phyloP scores from a whole-genome alignment of 2,888 invertebrate genomes.

The Synergus laeviventris region DNA sequence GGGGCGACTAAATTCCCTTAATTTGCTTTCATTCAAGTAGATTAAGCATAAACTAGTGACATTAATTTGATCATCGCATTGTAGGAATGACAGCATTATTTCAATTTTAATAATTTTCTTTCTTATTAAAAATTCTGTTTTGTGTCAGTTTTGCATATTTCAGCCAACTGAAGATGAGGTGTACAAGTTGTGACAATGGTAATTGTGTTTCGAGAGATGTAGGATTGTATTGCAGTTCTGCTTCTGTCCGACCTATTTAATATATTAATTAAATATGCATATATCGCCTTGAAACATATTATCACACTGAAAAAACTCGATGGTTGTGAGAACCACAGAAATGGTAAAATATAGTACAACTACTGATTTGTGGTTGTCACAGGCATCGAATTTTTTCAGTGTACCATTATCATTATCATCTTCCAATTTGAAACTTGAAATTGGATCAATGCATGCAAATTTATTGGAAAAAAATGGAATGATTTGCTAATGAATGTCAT shows the following conservation, averaged over 20 bases:
- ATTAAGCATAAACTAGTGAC: not conserved
- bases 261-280: conserved; percentile 17
- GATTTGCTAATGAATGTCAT: not conserved
- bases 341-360: too few species aligned
- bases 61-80: too few species aligned
- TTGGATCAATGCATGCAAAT: too few species aligned
- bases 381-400: too few species aligned
- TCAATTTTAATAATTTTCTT: too few species aligned
- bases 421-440: too few species aligned
- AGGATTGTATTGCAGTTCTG: not conserved
- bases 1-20: not conserved
- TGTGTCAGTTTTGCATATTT: conserved; percentile 7
- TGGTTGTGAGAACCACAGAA: too few species aligned
- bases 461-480: not conserved
- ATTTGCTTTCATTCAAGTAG: not conserved
- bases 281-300: too few species aligned
- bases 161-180: conserved; percentile 1
- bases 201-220: conserved; percentile 24
- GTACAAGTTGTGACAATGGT: conserved; percentile 32
- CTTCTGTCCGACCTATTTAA: conserved; percentile 18
- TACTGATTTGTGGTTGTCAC: too few species aligned
- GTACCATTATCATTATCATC: too few species aligned
- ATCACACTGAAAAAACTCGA: too few species aligned
- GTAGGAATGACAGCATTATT: too few species aligned
- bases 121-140: not conserved